These are phyloP conservation scores for Pangasius macronema DNA, from an alignment of 2,797 vertebrate genomes.

Conservation along the genomic window DNA sequence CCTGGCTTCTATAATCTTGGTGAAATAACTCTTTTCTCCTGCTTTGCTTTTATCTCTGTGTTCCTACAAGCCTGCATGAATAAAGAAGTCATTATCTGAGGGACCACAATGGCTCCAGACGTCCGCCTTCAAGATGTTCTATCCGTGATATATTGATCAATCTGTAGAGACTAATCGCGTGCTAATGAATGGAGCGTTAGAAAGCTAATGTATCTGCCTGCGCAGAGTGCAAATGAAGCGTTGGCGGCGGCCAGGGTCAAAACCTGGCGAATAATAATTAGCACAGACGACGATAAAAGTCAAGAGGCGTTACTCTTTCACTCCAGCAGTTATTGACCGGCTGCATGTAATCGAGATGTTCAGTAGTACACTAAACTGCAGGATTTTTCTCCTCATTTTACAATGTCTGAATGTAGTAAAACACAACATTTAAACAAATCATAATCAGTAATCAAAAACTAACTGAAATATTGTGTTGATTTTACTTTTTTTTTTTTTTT, in stretches of 20 bases:
- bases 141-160: constrained; percentile 97
- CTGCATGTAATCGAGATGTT: neutral
- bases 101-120: constrained; percentile 90
- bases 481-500: neutral
- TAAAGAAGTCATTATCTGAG: constrained; percentile 93
- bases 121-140: constrained; percentile 90
- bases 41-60: constrained; percentile 90
- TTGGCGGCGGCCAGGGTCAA: constrained; percentile 73
- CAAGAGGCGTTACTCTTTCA: constrained; percentile 80
- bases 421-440: neutral
- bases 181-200: constrained; percentile 85
- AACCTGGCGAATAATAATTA: constrained; percentile 84
- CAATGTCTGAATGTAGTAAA: neutral
- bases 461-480: too few relatives aligned
- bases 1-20: constrained; percentile 78
- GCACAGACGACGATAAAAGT: constrained; percentile 85
- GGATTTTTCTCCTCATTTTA: constrained; percentile 38
- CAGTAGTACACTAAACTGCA: constrained; percentile 63
- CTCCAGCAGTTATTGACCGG: constrained; percentile 71
- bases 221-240: constrained; percentile 85
- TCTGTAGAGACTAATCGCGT: constrained; percentile 86
- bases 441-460: neutral
- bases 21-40: constrained; percentile 83
- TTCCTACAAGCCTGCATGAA: constrained; percentile 94
- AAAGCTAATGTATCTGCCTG: constrained; percentile 87